phyloP scores from a whole-genome alignment of 2,113 vertebrate species.

The Dicaeum eximium region DNA sequence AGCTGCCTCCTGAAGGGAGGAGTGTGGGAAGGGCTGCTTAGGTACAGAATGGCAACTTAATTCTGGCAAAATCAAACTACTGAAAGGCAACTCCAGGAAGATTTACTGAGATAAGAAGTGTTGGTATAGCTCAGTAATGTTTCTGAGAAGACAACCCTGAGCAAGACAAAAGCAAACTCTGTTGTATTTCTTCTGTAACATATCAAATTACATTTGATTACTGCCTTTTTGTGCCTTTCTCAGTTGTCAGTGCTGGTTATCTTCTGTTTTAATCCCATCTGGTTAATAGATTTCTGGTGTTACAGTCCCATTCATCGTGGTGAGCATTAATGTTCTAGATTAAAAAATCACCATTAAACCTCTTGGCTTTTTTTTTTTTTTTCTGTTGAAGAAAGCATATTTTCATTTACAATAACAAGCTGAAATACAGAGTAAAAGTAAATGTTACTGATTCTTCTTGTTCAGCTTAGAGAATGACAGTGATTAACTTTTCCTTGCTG shows the following conservation, averaged over 20 bases:
- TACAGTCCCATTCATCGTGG: not conserved
- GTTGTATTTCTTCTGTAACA: not conserved
- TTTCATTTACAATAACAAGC: not conserved
- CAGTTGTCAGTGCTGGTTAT: not conserved
- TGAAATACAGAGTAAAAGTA: not conserved
- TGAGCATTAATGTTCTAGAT: not conserved
- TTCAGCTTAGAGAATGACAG: not conserved
- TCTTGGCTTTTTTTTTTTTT: too few relatives aligned
- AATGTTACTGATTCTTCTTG: not conserved
- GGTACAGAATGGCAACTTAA: not conserved
- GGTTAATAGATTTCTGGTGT: not conserved
- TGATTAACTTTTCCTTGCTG: not conserved
- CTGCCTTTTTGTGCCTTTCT: not conserved
- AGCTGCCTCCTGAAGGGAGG: not conserved
- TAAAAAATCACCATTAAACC: not conserved
- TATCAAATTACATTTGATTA: not conserved
- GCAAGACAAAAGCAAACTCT: not conserved
- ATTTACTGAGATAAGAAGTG: not conserved
- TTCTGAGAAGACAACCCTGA: not conserved
- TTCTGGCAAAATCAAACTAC: not conserved
- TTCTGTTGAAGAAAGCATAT: not conserved
- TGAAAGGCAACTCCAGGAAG: not conserved
- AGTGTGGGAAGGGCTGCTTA: not conserved
- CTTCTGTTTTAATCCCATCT: not conserved
- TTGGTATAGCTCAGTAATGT: not conserved